Conservation (phyloP, 2,797 vertebrate genomes). For the Cossypha polioptera region DNA sequence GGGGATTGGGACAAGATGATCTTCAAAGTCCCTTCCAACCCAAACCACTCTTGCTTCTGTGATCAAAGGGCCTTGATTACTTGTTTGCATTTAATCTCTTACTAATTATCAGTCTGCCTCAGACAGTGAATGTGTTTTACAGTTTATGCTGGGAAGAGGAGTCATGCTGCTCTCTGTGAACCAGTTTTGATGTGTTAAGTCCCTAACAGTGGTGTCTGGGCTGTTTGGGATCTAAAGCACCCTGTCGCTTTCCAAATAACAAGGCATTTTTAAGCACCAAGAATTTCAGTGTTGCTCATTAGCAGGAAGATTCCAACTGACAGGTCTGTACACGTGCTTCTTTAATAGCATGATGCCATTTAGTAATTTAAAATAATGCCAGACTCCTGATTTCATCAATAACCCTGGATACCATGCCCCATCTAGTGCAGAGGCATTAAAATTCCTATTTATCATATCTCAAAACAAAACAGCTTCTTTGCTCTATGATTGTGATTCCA, state of each 20-base stretch:
- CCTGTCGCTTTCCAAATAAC: neutral
- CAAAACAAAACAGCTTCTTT: neutral
- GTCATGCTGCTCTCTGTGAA: neutral
- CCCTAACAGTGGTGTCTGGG: neutral
- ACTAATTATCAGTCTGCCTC: neutral
- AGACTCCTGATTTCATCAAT: neutral
- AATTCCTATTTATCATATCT: neutral
- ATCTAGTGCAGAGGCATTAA: neutral
- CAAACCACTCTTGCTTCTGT: neutral
- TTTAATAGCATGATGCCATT: neutral
- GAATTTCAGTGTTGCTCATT: neutral
- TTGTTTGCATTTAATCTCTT: neutral
- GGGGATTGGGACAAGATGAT: neutral
- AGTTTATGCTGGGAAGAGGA: neutral
- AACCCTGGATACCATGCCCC: neutral
- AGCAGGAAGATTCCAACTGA: neutral
- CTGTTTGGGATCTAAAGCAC: neutral
- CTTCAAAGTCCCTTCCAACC: neutral
- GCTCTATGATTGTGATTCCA: neutral
- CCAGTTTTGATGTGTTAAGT: neutral
- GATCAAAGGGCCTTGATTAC: neutral
- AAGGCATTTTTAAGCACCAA: neutral
- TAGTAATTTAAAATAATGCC: neutral
- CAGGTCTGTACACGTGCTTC: neutral
- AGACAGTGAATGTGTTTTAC: neutral